Conservation (phyloP, 2,888 invertebrate species). For the Ischnura elegans region DNA sequence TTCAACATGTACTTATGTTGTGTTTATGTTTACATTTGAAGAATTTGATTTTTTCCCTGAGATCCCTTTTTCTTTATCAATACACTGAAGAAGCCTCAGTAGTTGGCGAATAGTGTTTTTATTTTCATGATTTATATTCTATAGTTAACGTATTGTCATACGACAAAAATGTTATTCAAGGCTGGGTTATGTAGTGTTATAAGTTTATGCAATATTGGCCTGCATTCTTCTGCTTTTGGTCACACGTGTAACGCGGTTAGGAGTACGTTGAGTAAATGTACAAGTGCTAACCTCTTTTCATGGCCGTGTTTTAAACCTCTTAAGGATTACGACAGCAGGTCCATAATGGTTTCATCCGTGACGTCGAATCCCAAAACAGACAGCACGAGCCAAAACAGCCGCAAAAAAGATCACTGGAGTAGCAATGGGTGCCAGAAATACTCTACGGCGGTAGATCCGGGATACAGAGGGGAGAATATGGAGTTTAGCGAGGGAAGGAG, state of each 20-base stretch:
- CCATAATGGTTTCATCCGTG: slow-evolving; percentile 60
- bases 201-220: slow-evolving; percentile 34
- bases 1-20: background rate
- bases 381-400: slow-evolving; percentile 60
- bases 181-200: background rate
- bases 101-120: background rate
- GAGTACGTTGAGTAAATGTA: background rate
- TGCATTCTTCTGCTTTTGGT: background rate
- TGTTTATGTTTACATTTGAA: background rate
- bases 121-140: background rate
- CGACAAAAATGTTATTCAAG: background rate
- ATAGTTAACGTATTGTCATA: background rate
- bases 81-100: background rate
- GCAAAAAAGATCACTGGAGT: slow-evolving; percentile 59
- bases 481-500: slow-evolving; percentile 64
- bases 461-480: slow-evolving; percentile 53
- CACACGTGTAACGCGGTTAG: background rate
- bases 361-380: slow-evolving; percentile 67
- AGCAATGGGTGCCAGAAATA: slow-evolving; percentile 61
- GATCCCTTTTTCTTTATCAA: background rate
- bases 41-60: background rate
- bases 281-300: slow-evolving; percentile 34
- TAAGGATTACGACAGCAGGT: slow-evolving; percentile 56
- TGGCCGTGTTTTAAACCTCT: slow-evolving; percentile 52
- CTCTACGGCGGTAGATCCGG: slow-evolving; percentile 60